Base-by-base conservation (phyloP, 2,888 invertebrate genomes). In the Trilocha varians region DNA sequence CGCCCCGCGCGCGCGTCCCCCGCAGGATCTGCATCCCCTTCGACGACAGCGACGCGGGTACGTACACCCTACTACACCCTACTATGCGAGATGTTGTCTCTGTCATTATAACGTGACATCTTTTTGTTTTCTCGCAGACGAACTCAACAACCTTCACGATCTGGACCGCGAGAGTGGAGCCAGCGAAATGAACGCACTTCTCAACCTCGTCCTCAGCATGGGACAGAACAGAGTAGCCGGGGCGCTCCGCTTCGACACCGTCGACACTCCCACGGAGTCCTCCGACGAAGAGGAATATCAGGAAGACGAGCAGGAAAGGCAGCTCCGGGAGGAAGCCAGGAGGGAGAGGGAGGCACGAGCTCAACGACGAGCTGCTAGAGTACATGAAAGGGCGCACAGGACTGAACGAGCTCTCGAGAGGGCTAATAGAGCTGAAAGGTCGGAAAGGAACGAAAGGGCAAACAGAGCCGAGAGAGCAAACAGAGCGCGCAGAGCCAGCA, bases 141-240 rank as follows among this genome's bases (percentile, higher is more conserved):
- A 63, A 14, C 63, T 76, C 40, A 70, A 76, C 54, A 68, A 63
- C 8, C 60, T 83, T 14, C 77, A 77, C 62, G 75, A 77, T 53
- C 57, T 77, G 55, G 78, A 82, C 51, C 55, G 57, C 34, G 65
- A 65, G 36, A 72, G 63, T 41, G 86, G 86, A 8, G 79, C 75
- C 9, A 72, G 72, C 52, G 86, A 87, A 64, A 84, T 86, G 83
- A 85, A 86, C 63, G 84, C 86, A 4, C 69, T 86, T 11, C 68
- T 86, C 13, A 76, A 76, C 46, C 72, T 84, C 17, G 82, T 87
- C 50, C 72, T 85, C 34, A 78, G 72, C 55, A 82, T 82, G 80
- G 82, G 80, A 8, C 76, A 77, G 56, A 77, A 75, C 61, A 65
- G 78, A 46, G 79, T 70, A 36, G 83, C 77, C 44, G 79, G 77